Conservation (phyloP, 2,888 invertebrate genomes). For the Linnaemya tessellans region DNA sequence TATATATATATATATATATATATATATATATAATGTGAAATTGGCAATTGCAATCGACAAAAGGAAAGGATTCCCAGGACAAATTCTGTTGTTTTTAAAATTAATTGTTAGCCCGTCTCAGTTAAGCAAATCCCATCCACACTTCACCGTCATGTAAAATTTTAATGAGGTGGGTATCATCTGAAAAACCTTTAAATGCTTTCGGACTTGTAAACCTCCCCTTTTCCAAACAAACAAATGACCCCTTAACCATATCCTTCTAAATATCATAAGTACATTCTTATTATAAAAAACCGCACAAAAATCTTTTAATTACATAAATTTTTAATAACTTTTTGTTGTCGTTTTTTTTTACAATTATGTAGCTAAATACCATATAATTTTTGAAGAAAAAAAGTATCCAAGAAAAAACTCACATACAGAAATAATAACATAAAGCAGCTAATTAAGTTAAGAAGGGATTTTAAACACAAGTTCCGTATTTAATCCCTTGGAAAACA, state of each 20-base stretch:
- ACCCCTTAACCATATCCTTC: conserved; percentile 18
- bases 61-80: too few species aligned
- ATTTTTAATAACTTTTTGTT: conserved; percentile 73
- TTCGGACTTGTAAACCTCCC: conserved; percentile 7
- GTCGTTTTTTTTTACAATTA: conserved; percentile 52
- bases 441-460: conserved; percentile 78
- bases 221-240: conserved; percentile 26
- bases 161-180: conserved; percentile 6
- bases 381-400: conserved; percentile 14
- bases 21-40: too few species aligned
- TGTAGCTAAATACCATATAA: conserved; percentile 55
- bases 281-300: conserved; percentile 36
- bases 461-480: conserved; percentile 25
- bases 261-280: neutral
- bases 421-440: conserved; percentile 72
- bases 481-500: conserved; percentile 15
- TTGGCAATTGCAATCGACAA: too few species aligned
- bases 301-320: conserved; percentile 75
- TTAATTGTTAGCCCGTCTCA: neutral
- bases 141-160: neutral
- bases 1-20: too few species aligned
- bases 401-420: neutral
- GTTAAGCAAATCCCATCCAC: neutral
- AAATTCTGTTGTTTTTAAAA: too few species aligned
- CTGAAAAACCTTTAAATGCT: neutral